Conservation (phyloP, 2,888 invertebrate genomes). For the Tachina lurida region DNA sequence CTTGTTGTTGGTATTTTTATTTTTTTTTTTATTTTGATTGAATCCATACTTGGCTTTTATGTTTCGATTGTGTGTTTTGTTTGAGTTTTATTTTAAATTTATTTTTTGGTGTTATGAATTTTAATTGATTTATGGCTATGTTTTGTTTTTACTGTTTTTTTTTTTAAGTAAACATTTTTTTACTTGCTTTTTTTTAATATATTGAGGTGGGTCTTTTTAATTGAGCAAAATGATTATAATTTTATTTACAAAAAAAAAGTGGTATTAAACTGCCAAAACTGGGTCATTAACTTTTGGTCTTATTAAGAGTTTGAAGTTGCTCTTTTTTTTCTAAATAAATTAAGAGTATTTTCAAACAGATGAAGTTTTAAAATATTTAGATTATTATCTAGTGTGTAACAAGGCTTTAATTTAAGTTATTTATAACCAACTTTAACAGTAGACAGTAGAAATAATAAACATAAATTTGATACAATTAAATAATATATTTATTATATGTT, state of each 20-base stretch:
- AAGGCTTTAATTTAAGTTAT: not conserved
- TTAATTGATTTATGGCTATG: constrained; percentile 71
- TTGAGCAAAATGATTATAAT: not conserved
- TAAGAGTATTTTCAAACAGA: constrained; percentile 23
- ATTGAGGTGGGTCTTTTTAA: constrained; percentile 54
- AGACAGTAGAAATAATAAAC: no score
- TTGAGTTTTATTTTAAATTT: constrained; percentile 16
- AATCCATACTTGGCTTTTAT: constrained; percentile 58
- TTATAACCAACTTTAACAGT: no score
- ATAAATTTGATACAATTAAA: no score
- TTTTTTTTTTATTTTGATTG: constrained; percentile 41
- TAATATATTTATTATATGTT: no score
- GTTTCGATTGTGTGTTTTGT: constrained; percentile 29
- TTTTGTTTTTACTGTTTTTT: constrained; percentile 50
- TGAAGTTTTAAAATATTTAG: not conserved
- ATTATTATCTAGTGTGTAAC: not conserved
- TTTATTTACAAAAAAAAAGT: constrained; percentile 5
- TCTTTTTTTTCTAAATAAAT: not conserved
- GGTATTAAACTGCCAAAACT: constrained; percentile 34
- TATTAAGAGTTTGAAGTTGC: constrained; percentile 33
- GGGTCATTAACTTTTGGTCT: constrained; percentile 56
- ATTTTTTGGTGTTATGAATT: constrained; percentile 66
- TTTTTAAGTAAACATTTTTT: constrained; percentile 42
- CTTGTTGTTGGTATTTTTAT: constrained; percentile 15
- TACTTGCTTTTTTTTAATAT: constrained; percentile 2